phyloP scores from a whole-genome alignment of 2,888 invertebrate genomes.

The Allacma fusca region DNA sequence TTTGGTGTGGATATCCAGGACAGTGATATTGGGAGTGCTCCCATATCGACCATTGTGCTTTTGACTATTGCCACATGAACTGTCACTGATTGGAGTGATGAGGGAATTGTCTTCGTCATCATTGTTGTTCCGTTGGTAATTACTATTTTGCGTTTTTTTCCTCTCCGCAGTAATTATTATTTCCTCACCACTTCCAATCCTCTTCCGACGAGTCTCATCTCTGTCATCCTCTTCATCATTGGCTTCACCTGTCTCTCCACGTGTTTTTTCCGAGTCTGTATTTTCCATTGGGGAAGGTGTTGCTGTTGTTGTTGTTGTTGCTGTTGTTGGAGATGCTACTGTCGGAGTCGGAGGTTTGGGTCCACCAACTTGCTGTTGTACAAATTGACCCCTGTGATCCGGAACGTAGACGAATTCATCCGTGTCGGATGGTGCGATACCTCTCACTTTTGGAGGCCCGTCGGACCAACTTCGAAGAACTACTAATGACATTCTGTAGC shows the following conservation, averaged over 20 bases:
- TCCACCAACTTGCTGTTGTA: conserved; percentile 23
- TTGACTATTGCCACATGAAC: too few species aligned
- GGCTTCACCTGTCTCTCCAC: conserved; percentile 21
- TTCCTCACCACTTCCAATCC: neutral
- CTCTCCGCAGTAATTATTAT: neutral
- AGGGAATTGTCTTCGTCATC: conserved; percentile 15
- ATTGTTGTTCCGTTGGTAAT: neutral
- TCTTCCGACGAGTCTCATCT: neutral
- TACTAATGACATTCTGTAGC: conserved; percentile 52
- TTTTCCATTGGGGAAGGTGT: too few species aligned
- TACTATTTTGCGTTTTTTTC: too few species aligned
- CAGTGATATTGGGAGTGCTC: conserved; percentile 42
- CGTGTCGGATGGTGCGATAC: conserved; percentile 56
- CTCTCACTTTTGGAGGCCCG: conserved; percentile 52
- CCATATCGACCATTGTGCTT: conserved; percentile 36
- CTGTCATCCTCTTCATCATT: neutral
- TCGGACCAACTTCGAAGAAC: conserved; percentile 61
- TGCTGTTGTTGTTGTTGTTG: neutral
- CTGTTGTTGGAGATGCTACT: neutral
- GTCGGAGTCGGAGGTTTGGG: neutral
- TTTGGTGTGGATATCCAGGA: conserved; percentile 16
- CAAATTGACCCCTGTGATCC: conserved; percentile 52
- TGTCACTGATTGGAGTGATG: conserved; percentile 10
- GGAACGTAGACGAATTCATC: conserved; percentile 56
- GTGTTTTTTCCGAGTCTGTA: conserved; percentile 8